phyloP scores from a whole-genome alignment of 2,113 vertebrate genomes.

The Riparia riparia region DNA sequence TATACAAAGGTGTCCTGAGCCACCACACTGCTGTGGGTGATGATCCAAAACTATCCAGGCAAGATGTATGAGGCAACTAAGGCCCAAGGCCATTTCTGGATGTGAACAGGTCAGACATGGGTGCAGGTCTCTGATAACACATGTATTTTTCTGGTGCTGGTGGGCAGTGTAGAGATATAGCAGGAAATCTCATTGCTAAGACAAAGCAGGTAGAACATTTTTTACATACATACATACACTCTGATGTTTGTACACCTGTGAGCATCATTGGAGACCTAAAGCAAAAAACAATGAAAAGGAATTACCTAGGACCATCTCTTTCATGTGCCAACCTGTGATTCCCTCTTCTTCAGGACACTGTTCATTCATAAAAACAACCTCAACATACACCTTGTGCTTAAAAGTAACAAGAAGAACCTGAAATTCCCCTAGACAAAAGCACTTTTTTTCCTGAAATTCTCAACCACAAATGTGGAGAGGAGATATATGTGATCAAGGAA shows the following conservation, averaged over 20 bases:
- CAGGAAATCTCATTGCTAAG: neutral
- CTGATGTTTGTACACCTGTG: neutral
- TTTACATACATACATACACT: neutral
- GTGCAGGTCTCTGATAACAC: neutral
- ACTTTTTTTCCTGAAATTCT: neutral
- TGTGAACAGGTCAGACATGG: neutral
- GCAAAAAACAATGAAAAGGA: neutral
- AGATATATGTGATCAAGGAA: neutral
- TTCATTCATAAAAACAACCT: neutral
- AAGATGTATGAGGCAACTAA: neutral
- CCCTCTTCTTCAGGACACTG: neutral
- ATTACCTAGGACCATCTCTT: neutral
- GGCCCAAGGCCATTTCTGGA: neutral
- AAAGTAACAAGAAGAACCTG: neutral
- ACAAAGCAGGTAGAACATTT: neutral
- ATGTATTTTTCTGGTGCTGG: neutral
- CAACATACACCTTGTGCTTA: neutral
- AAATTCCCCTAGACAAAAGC: neutral
- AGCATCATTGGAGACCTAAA: neutral
- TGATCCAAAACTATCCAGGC: neutral
- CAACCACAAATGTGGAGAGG: neutral
- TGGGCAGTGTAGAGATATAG: neutral
- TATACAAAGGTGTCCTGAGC: neutral
- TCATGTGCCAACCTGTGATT: rapidly evolving
- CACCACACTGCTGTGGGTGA: neutral